Conservation (phyloP, 2,888 invertebrate species). For the Lithophane ornitopus region DNA sequence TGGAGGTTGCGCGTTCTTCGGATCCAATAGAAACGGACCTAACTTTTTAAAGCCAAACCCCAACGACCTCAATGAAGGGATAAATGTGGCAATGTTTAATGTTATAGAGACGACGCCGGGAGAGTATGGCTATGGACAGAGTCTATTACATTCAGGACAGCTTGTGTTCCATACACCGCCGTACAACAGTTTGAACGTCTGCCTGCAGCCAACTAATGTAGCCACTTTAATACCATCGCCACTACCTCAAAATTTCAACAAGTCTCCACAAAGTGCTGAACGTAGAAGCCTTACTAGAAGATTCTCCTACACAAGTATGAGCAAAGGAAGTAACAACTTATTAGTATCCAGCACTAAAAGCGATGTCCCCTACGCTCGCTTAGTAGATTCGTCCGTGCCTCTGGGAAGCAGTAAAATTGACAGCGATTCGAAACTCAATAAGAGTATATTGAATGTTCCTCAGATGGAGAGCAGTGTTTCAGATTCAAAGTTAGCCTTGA, state of each 20-base stretch:
- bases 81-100: slow-evolving; percentile 95
- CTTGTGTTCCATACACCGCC: slow-evolving; percentile 97
- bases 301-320: slow-evolving; percentile 87
- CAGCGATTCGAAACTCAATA: slow-evolving; percentile 93
- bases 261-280: slow-evolving; percentile 85
- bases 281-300: slow-evolving; percentile 85
- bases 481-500: slow-evolving; percentile 95
- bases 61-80: slow-evolving; percentile 95
- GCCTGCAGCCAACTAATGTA: slow-evolving; percentile 92
- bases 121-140: slow-evolving; percentile 98
- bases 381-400: slow-evolving; percentile 92
- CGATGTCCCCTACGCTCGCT: slow-evolving; percentile 95
- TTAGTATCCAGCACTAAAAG: slow-evolving; percentile 87
- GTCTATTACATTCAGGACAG: slow-evolving; percentile 96
- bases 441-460: slow-evolving; percentile 89
- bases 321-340: slow-evolving; percentile 85
- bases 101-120: slow-evolving; percentile 93
- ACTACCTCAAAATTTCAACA: slow-evolving; percentile 82
- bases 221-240: slow-evolving; percentile 86
- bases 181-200: slow-evolving; percentile 94
- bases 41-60: slow-evolving; percentile 96
- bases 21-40: slow-evolving; percentile 96
- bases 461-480: slow-evolving; percentile 95
- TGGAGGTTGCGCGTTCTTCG: slow-evolving; percentile 98
- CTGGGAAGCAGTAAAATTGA: slow-evolving; percentile 92